Evolutionary conservation across 2,797 vertebrate species (phyloP).

Genomic region (Tenualosa thibaudeaui): DNA sequence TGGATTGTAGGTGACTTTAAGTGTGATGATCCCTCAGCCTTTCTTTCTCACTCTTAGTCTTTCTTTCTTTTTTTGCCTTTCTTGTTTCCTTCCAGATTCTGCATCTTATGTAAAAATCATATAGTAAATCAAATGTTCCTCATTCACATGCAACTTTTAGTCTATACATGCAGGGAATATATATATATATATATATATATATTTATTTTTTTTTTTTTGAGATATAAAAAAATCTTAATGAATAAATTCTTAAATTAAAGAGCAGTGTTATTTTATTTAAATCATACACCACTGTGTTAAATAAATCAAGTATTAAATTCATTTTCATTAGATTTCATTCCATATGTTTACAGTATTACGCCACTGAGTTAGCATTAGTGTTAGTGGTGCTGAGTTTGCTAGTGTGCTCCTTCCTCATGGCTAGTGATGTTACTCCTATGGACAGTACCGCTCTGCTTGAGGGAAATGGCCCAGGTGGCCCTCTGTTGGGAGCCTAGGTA

Average conservation of each 20-base stretch:
- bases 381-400: background rate
- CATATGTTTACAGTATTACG: background rate
- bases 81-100: background rate
- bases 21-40: background rate
- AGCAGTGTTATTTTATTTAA: too few species aligned
- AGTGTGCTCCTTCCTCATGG: background rate
- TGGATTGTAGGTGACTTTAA: background rate
- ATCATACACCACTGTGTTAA: too few species aligned
- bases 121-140: background rate
- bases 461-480: background rate
- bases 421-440: background rate
- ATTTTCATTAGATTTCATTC: background rate
- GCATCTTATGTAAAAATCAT: background rate
- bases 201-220: too few species aligned
- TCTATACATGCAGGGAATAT: background rate
- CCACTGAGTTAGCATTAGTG: background rate
- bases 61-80: background rate
- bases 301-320: too few species aligned
- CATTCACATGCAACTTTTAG: background rate
- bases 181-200: background rate
- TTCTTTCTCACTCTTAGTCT: background rate
- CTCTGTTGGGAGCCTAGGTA: conserved; percentile 2
- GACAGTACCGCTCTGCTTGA: background rate
- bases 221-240: background rate
- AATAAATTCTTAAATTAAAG: background rate